Conservation (phyloP, 2,888 invertebrate genomes). For the Tiphia femorata region DNA sequence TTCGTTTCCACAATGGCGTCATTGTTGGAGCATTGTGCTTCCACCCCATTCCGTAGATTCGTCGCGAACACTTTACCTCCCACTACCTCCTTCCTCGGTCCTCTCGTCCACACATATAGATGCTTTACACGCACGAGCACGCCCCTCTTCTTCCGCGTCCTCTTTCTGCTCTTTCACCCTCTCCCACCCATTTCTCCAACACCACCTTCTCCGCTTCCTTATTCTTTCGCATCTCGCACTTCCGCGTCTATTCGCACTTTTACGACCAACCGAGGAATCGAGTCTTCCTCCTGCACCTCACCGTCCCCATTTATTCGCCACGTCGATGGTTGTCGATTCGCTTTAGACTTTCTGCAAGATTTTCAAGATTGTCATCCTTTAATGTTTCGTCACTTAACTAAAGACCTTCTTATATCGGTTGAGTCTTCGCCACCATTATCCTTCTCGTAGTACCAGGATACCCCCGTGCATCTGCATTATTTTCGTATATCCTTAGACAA, state of each 20-base stretch:
- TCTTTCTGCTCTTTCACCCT: constrained; percentile 15
- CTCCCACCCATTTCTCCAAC: constrained; percentile 4
- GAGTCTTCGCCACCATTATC: too few relatives aligned
- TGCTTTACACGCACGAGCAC: constrained; percentile 45
- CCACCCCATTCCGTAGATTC: constrained; percentile 56
- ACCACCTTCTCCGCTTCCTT: constrained; percentile 8
- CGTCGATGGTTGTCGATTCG: too few relatives aligned
- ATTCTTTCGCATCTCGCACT: constrained; percentile 2
- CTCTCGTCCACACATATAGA: constrained; percentile 37
- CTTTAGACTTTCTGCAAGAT: too few relatives aligned
- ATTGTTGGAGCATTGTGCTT: constrained; percentile 63
- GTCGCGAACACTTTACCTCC: constrained; percentile 60
- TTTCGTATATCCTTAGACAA: too few relatives aligned
- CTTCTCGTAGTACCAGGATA: too few relatives aligned
- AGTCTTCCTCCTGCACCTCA: constrained; percentile 14
- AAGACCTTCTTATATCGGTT: too few relatives aligned
- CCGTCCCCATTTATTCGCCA: constrained; percentile 11
- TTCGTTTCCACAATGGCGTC: constrained; percentile 64
- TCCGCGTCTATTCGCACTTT: constrained; percentile 7
- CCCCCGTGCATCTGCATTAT: too few relatives aligned
- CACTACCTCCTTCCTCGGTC: constrained; percentile 37
- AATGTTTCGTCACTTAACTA: too few relatives aligned
- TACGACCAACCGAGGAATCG: constrained; percentile 1
- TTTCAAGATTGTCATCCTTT: too few relatives aligned
- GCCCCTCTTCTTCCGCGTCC: constrained; percentile 28